Conservation (phyloP, 2,888 invertebrate genomes). For the Mesorhabditis sp. region DNA sequence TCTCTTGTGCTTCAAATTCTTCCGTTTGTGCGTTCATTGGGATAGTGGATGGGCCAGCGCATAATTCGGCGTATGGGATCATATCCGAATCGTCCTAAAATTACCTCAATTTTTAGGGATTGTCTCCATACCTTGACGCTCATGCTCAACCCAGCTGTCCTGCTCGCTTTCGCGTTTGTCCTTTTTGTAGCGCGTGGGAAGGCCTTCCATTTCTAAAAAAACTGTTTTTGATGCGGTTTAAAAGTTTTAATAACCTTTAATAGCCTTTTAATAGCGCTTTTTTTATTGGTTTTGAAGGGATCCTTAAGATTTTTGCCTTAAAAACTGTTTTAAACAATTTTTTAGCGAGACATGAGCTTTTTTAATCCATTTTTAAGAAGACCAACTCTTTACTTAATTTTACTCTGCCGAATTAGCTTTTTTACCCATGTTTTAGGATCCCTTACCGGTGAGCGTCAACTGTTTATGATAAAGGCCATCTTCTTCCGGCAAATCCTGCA, state of each 20-base stretch:
- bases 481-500: background rate
- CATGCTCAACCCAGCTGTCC: conserved; percentile 35
- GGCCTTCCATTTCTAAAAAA: conserved; percentile 32
- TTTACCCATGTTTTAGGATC: conserved; percentile 7
- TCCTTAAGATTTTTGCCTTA: too few relatives aligned
- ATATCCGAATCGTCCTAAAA: conserved; percentile 3
- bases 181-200: conserved; percentile 37
- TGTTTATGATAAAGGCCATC: background rate
- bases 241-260: background rate
- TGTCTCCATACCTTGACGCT: conserved; percentile 14
- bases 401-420: background rate
- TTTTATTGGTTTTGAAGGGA: background rate
- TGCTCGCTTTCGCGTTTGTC: conserved; percentile 16
- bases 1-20: background rate
- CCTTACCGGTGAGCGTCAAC: conserved; percentile 11
- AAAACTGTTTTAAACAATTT: too few relatives aligned
- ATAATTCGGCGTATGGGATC: conserved; percentile 2
- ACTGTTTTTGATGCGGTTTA: background rate
- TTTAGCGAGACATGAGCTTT: too few relatives aligned
- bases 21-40: background rate
- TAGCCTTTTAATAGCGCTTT: background rate
- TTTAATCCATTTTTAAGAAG: too few relatives aligned
- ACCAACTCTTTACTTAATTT: too few relatives aligned
- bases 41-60: background rate
- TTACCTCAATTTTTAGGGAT: background rate